Evolutionary conservation across 2,888 invertebrate species (phyloP).

Genomic region (Phrixothrix hirtus): DNA sequence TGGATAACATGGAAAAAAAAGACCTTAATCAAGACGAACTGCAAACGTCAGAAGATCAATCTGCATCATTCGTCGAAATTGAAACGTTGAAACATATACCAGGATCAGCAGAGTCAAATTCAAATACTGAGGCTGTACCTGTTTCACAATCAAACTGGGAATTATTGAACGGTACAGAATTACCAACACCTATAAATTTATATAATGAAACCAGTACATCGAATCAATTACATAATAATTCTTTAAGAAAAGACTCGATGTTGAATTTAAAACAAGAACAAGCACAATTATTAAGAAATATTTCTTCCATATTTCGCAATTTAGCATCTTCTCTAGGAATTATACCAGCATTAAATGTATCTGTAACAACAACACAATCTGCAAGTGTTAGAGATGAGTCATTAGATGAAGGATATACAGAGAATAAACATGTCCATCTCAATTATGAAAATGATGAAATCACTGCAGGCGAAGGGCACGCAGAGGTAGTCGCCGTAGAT

Average conservation of each 20-base stretch:
- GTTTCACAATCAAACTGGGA: slow-evolving; percentile 61
- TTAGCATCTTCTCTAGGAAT: slow-evolving; percentile 61
- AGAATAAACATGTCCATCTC: not conserved
- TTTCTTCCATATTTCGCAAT: slow-evolving; percentile 67
- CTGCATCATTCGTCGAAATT: slow-evolving; percentile 43
- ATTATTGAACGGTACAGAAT: slow-evolving; percentile 58
- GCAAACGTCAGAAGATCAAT: slow-evolving; percentile 24
- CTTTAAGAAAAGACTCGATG: slow-evolving; percentile 56
- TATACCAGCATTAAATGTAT: slow-evolving; percentile 40
- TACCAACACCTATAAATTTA: slow-evolving; percentile 49
- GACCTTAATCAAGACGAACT: slow-evolving; percentile 1
- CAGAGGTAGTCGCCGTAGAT: slow-evolving; percentile 51
- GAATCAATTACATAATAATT: slow-evolving; percentile 66
- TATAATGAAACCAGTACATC: slow-evolving; percentile 53
- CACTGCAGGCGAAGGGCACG: slow-evolving; percentile 49
- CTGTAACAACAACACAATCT: not conserved
- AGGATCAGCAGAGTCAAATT: slow-evolving; percentile 19
- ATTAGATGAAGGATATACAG: not conserved
- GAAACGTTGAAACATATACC: slow-evolving; percentile 45
- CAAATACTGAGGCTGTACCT: slow-evolving; percentile 6
- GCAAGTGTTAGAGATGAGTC: not conserved
- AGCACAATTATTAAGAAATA: slow-evolving; percentile 57
- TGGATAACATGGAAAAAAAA: not conserved
- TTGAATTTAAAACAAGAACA: slow-evolving; percentile 37
- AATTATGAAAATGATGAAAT: slow-evolving; percentile 7